Evolutionary conservation across 2,888 invertebrate species (phyloP).

Genomic region (Dicycla oo): DNA sequence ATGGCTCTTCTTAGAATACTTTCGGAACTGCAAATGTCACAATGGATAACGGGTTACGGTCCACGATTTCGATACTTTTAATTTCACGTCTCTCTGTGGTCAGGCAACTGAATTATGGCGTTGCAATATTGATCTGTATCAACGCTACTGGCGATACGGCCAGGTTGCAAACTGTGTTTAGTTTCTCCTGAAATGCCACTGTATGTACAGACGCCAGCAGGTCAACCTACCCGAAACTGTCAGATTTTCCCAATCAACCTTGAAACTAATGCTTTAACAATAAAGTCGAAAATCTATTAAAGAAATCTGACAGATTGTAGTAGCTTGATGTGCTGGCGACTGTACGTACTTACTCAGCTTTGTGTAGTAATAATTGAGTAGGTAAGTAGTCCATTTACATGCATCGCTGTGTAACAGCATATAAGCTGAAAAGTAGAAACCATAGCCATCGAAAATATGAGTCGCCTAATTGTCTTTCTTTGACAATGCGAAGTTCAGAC

Average conservation of each 20-base stretch:
- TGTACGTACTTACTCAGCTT: slow-evolving; percentile 21
- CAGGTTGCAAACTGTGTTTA: slow-evolving; percentile 17
- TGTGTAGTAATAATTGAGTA: slow-evolving; percentile 29
- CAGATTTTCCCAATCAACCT: too few species aligned
- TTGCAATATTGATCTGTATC: slow-evolving; percentile 59
- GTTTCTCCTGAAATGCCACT: slow-evolving; percentile 42
- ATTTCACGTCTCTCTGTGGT: slow-evolving; percentile 76
- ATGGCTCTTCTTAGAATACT: slow-evolving; percentile 86
- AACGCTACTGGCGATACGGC: slow-evolving; percentile 48
- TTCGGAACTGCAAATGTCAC: slow-evolving; percentile 85
- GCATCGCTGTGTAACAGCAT: slow-evolving; percentile 52
- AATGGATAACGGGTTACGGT: slow-evolving; percentile 84
- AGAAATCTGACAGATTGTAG: too few species aligned
- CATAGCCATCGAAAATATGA: slow-evolving; percentile 44
- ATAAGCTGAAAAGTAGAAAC: slow-evolving; percentile 52
- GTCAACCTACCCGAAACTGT: too few species aligned
- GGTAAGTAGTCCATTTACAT: slow-evolving; percentile 47
- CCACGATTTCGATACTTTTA: slow-evolving; percentile 79
- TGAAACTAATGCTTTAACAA: too few species aligned
- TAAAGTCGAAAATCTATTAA: too few species aligned
- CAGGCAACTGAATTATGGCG: slow-evolving; percentile 55
- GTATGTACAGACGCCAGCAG: too few species aligned
- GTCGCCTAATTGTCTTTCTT: slow-evolving; percentile 21
- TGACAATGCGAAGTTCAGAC: slow-evolving; percentile 47
- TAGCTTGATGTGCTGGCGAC: too few species aligned